A percentile compares a stretch with the other conserved stretches of the same genome.
These are phyloP conservation scores for Psilopsiagon aurifrons DNA, from an alignment of 2,113 vertebrate genomes.

Conservation along the genomic window DNA sequence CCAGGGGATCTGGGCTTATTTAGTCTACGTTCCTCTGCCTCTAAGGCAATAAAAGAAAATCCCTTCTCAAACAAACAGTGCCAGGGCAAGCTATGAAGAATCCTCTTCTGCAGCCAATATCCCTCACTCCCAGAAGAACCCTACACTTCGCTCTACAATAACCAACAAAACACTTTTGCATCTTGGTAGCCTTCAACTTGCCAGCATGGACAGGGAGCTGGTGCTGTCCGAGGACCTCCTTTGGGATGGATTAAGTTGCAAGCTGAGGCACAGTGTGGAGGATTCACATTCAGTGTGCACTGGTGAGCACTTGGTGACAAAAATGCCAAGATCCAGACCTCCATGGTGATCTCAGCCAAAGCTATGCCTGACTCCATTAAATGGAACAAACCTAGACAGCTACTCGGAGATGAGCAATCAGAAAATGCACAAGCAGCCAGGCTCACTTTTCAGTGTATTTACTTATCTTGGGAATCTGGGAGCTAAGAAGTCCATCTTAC, in stretches of 20 bases:
- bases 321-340: not conserved
- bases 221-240: accelerated
- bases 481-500: not conserved
- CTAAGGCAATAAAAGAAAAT: not conserved
- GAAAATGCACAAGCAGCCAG: not conserved
- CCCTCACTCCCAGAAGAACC: not conserved
- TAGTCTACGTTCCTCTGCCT: not conserved
- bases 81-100: not conserved
- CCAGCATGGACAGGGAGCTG: accelerated
- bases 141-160: not conserved
- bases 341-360: not conserved
- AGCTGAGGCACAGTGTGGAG: accelerated
- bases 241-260: accelerated
- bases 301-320: accelerated
- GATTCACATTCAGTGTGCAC: accelerated
- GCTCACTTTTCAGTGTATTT: not conserved
- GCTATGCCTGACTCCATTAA: not conserved
- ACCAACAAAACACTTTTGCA: not conserved
- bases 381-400: not conserved
- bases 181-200: not conserved
- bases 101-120: not conserved
- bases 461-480: not conserved
- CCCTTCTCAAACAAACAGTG: not conserved
- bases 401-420: not conserved
- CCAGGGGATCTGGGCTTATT: accelerated